Evolutionary conservation across 2,888 invertebrate genomes (phyloP).

Genomic region (Neocrepidodera transversa): DNA sequence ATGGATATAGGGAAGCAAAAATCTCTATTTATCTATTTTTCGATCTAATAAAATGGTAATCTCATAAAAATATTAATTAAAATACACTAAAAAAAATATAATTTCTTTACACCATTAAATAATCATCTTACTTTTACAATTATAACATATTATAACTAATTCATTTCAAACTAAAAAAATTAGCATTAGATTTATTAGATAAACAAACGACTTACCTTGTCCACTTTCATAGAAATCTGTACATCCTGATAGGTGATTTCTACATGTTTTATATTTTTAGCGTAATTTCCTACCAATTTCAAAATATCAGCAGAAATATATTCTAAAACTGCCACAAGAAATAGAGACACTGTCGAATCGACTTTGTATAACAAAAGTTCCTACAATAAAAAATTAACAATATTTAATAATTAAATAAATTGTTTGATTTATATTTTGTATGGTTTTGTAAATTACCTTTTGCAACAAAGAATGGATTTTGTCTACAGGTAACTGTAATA

Average conservation of each 20-base stretch:
- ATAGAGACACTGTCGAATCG: slow-evolving; percentile 85
- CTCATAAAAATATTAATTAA: too few relatives aligned
- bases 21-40: too few relatives aligned
- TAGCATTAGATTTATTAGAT: too few relatives aligned
- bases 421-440: slow-evolving; percentile 9
- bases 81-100: too few relatives aligned
- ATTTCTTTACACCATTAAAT: too few relatives aligned
- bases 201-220: slow-evolving; percentile 88
- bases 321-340: slow-evolving; percentile 92
- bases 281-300: slow-evolving; percentile 96
- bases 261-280: slow-evolving; percentile 92
- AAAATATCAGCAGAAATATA: slow-evolving; percentile 95
- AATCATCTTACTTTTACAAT: too few relatives aligned
- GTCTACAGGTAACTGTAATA: slow-evolving; percentile 80
- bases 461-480: slow-evolving; percentile 88
- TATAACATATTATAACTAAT: too few relatives aligned
- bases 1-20: too few relatives aligned
- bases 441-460: slow-evolving; percentile 64
- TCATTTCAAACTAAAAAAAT: too few relatives aligned
- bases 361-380: slow-evolving; percentile 88
- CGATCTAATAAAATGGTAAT: too few relatives aligned
- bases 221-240: slow-evolving; percentile 97
- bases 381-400: slow-evolving; percentile 64
- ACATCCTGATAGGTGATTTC: slow-evolving; percentile 94
- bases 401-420: too few relatives aligned